Conservation (phyloP, 2,888 invertebrate species). For the Acanthosepion lycidas region DNA sequence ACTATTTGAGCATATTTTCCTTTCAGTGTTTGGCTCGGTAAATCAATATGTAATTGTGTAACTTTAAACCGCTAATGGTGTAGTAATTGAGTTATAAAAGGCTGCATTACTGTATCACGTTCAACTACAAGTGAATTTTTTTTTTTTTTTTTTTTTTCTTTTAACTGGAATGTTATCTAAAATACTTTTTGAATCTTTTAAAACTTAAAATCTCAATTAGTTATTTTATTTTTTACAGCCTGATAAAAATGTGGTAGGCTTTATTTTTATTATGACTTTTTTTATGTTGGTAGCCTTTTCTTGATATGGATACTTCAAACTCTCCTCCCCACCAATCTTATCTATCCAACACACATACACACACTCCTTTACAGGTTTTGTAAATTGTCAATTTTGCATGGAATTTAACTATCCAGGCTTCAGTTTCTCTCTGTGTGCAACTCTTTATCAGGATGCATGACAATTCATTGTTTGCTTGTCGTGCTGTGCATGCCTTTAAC, state of each 20-base stretch:
- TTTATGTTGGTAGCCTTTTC: not conserved
- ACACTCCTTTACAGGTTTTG: not conserved
- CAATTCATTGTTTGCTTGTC: not conserved
- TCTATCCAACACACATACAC: not conserved
- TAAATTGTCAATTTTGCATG: not conserved
- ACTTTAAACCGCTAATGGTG: not conserved
- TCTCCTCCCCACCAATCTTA: not conserved
- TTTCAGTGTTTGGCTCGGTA: not conserved
- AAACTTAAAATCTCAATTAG: too few species aligned
- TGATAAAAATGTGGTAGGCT: not conserved
- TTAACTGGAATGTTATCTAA: not conserved
- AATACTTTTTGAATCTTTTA: not conserved
- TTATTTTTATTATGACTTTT: not conserved
- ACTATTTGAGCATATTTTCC: too few species aligned
- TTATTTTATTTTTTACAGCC: too few species aligned
- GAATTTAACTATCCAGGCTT: not conserved
- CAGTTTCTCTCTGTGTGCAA: not conserved
- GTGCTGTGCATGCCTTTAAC: not conserved
- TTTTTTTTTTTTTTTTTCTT: not conserved
- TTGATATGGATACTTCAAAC: not conserved
- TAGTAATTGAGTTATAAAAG: not conserved
- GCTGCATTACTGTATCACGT: not conserved
- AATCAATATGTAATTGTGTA: not conserved
- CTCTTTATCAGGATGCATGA: not conserved
- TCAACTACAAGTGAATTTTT: not conserved